A percentile compares a stretch with the other conserved stretches of the same genome.
Evolutionary conservation across 2,113 vertebrate species (phyloP).

Genomic region (Heptranchias perlo): DNA sequence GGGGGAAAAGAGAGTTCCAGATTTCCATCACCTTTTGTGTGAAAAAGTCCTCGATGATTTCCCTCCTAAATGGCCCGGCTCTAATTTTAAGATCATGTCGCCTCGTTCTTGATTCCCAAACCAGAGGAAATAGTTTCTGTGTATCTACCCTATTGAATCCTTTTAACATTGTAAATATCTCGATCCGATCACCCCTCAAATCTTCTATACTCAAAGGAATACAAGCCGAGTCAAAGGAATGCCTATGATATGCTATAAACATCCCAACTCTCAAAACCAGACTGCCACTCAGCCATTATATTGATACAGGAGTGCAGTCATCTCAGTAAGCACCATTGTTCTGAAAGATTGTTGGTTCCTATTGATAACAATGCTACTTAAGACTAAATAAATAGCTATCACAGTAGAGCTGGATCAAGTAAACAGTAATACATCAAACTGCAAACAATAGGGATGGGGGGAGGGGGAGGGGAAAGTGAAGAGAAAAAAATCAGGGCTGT

Average conservation of each 20-base stretch:
- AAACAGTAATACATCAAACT: background rate
- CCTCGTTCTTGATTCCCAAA: background rate
- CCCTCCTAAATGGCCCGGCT: too few relatives aligned
- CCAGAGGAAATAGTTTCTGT: background rate
- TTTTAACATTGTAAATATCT: background rate
- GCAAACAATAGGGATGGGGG: background rate
- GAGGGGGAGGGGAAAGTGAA: too few relatives aligned
- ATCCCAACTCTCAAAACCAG: background rate
- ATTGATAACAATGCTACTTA: background rate
- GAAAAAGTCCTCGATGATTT: background rate
- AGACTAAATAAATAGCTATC: background rate
- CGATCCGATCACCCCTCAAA: background rate
- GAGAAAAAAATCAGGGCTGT: background rate
- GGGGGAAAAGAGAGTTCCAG: background rate
- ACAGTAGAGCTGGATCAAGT: background rate
- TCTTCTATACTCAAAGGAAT: background rate
- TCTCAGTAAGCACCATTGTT: background rate
- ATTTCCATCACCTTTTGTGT: background rate
- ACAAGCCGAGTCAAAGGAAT: background rate
- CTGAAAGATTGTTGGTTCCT: background rate
- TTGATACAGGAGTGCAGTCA: background rate
- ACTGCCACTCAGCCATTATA: background rate
- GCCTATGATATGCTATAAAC: background rate
- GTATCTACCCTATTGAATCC: background rate
- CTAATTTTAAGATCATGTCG: background rate